Base-by-base conservation (phyloP, 92 coral and sea anemone species). In the Epizoanthus illoricatus region DNA sequence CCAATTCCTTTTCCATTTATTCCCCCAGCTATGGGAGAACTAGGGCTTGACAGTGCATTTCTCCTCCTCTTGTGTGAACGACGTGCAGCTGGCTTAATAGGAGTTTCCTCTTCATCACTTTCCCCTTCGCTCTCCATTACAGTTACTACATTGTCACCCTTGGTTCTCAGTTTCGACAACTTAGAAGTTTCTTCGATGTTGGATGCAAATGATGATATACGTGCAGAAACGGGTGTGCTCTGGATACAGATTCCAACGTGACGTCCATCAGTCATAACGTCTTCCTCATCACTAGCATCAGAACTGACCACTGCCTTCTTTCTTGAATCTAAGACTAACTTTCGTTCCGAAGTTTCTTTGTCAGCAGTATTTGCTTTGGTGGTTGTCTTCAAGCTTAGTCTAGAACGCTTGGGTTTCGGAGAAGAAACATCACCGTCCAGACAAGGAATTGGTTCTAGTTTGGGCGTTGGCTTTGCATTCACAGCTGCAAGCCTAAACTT, bases 41-140 rank as follows among this genome's bases (percentile, higher is more conserved):
- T 62, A 40, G 90, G 90, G 61, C 88, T 85, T n/a, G 94, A 86
- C 11, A 86, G 58, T 7, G 83, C 86, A 33, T 64, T 75, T 69
- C 86, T 71, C 67, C 85, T 79, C 6, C 74, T 80, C 0, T 71
- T 62, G 3, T 61, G 74, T 59, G 89, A 65, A 42, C 86, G 66
- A 41, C 84, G 83, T 20, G 66, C 67, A 20, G 41, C 81, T 17
- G 12, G 15, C 54, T 55, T 65, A 33, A 85, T 49, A 7, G 66
- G 73, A 56, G 52, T 20, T 10, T 47, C 84, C 5, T 85, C 87
- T 15, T 92, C 94, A 11, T 85, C 90, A 33, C 89, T 92, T 10
- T 88, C 92, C 8, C 80, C 89, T 36, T 90, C 94, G 57, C 92
- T 92, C 76, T 91, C 98, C 86, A 93, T 86, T 10, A 93, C 89